Conservation (phyloP, 1,140 invertebrate genomes). For the Drosophila insularis region DNA sequence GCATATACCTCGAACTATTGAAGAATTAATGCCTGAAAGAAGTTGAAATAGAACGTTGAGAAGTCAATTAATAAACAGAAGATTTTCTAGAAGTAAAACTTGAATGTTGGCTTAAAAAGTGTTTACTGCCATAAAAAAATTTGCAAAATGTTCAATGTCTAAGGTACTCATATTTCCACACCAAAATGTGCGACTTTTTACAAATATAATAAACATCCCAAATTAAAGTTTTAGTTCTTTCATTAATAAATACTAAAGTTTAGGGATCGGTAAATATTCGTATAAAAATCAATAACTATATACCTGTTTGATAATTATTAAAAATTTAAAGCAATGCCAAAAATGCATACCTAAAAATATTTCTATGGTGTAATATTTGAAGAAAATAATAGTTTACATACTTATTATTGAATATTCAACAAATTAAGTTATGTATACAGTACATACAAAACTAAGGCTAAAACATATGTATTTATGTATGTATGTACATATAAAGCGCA, state of each 20-base stretch:
- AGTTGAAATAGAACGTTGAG: slow-evolving; percentile 31
- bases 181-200: too few relatives aligned
- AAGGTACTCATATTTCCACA: too few relatives aligned
- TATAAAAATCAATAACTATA: slow-evolving; percentile 3
- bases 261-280: neutral
- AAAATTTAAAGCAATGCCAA: neutral
- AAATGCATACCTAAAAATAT: neutral
- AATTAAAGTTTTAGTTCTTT: neutral
- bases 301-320: neutral
- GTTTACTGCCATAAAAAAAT: too few relatives aligned
- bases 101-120: too few relatives aligned
- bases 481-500: neutral
- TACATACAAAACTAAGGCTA: too few relatives aligned
- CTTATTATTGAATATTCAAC: too few relatives aligned
- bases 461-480: neutral
- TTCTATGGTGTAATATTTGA: too few relatives aligned
- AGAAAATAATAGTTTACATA: too few relatives aligned
- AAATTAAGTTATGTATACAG: too few relatives aligned
- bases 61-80: neutral
- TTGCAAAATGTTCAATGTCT: too few relatives aligned
- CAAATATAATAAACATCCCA: too few relatives aligned
- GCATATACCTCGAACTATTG: slow-evolving; percentile 90
- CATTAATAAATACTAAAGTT: neutral
- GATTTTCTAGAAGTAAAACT: neutral
- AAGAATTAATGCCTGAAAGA: slow-evolving; percentile 88